phyloP scores from a whole-genome alignment of 1,140 invertebrate species.

The Musca vetustissima region DNA sequence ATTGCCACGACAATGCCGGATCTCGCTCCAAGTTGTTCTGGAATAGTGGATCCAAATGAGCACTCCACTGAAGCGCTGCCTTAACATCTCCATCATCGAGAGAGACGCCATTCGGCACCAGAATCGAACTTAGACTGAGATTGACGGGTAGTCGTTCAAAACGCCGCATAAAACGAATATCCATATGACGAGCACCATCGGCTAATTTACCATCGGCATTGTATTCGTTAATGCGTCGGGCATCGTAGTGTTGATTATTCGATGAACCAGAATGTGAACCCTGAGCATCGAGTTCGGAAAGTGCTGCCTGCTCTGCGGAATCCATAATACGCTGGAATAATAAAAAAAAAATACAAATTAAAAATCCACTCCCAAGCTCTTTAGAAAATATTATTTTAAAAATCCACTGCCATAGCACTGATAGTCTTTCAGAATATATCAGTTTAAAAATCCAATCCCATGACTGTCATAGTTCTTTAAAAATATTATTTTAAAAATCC shows the following conservation, averaged over 20 bases:
- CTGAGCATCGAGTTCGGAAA: conserved; percentile 62
- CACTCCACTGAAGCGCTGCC: conserved; percentile 90
- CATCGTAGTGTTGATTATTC: conserved; percentile 66
- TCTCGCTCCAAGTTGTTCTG: conserved; percentile 90
- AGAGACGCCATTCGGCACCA: conserved; percentile 83
- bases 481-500: too few relatives aligned
- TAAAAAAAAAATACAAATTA: background rate
- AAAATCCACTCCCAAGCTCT: too few relatives aligned
- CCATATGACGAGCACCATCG: conserved; percentile 67
- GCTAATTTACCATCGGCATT: conserved; percentile 69
- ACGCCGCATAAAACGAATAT: conserved; percentile 70
- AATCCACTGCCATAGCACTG: too few relatives aligned
- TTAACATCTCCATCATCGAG: conserved; percentile 73
- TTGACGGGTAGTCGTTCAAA: conserved; percentile 85
- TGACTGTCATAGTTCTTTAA: too few relatives aligned
- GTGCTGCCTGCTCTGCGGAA: conserved; percentile 79
- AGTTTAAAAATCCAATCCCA: too few relatives aligned
- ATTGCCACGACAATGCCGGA: conserved; percentile 92
- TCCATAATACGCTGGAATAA: conserved; percentile 81
- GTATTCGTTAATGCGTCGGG: conserved; percentile 71
- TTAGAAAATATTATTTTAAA: too few relatives aligned
- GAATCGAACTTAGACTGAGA: conserved; percentile 80
- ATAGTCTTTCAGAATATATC: too few relatives aligned
- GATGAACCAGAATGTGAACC: conserved; percentile 54
- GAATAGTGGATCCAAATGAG: conserved; percentile 86